Conservation (phyloP, 2,888 invertebrate genomes). For the Ichneumoninae sp. region DNA sequence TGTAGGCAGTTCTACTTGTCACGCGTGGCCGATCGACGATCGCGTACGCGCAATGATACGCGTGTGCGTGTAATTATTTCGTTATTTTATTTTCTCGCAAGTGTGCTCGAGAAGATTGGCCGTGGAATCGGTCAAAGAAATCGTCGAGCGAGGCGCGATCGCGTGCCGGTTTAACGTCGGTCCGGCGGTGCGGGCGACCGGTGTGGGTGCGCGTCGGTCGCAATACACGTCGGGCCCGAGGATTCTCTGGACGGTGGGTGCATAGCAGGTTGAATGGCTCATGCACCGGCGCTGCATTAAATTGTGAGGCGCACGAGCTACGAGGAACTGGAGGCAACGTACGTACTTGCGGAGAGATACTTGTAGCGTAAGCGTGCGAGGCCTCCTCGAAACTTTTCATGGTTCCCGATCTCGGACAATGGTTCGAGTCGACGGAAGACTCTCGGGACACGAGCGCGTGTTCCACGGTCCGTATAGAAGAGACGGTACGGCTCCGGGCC, state of each 20-base stretch:
- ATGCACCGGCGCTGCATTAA: slow-evolving; percentile 55
- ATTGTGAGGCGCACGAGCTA: slow-evolving; percentile 58
- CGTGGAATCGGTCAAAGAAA: slow-evolving; percentile 52
- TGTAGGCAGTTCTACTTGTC: slow-evolving; percentile 40
- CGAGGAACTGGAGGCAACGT: slow-evolving; percentile 23
- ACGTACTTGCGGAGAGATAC: slow-evolving; percentile 32
- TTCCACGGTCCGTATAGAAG: slow-evolving; percentile 19
- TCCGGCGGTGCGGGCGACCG: not conserved
- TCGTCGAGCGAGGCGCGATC: slow-evolving; percentile 63
- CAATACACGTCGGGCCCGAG: not conserved
- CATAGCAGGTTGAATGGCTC: slow-evolving; percentile 41
- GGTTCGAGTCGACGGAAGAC: slow-evolving; percentile 70
- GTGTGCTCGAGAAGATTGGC: slow-evolving; percentile 53
- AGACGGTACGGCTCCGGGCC: not conserved
- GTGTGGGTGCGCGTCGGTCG: not conserved
- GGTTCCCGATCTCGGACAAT: slow-evolving; percentile 79
- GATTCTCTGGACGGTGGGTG: slow-evolving; percentile 57
- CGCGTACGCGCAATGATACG: not conserved
- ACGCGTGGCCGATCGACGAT: slow-evolving; percentile 38
- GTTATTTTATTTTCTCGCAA: slow-evolving; percentile 46
- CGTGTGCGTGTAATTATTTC: slow-evolving; percentile 14
- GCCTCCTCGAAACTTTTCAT: slow-evolving; percentile 75
- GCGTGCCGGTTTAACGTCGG: slow-evolving; percentile 50
- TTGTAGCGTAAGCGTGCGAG: slow-evolving; percentile 60
- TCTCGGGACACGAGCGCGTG: slow-evolving; percentile 63